Conservation (phyloP, 2,113 vertebrate genomes). For the Columbina picui region DNA sequence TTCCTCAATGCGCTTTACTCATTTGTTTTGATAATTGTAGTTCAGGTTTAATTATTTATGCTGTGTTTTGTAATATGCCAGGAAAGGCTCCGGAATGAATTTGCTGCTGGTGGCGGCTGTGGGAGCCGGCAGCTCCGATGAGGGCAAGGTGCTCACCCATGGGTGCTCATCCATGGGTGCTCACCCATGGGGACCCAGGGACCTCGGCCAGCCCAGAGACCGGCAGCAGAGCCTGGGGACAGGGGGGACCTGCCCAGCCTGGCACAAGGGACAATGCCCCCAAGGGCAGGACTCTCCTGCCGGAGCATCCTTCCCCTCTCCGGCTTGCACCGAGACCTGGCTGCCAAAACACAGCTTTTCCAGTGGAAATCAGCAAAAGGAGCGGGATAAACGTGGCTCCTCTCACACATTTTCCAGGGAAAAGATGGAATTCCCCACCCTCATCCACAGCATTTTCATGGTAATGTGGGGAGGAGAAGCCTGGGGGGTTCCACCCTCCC, state of each 20-base stretch:
- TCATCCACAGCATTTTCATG: not conserved
- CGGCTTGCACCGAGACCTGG: not conserved
- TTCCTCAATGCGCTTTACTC: not conserved
- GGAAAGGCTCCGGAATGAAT: not conserved
- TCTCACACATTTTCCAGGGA: not conserved
- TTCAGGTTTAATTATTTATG: conserved; percentile 35
- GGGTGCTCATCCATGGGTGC: accelerated
- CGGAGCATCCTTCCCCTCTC: not conserved
- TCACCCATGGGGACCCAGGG: not conserved
- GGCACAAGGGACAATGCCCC: not conserved
- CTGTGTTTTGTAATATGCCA: not conserved
- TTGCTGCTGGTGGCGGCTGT: not conserved
- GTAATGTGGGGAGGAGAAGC: not conserved
- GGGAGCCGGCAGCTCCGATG: not conserved
- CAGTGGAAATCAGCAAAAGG: accelerated
- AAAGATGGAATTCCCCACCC: accelerated
- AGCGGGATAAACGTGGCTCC: accelerated
- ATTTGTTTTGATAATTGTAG: conserved; percentile 3
- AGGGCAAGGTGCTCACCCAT: not conserved
- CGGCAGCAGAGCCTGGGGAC: accelerated
- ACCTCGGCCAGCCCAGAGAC: not conserved
- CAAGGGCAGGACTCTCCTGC: not conserved
- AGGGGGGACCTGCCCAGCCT: not conserved
- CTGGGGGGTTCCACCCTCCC: not conserved
- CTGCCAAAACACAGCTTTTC: not conserved